These are phyloP conservation scores for Echinops telfairi DNA, from an alignment of 2,113 vertebrate genomes.

Conservation along the genomic window DNA sequence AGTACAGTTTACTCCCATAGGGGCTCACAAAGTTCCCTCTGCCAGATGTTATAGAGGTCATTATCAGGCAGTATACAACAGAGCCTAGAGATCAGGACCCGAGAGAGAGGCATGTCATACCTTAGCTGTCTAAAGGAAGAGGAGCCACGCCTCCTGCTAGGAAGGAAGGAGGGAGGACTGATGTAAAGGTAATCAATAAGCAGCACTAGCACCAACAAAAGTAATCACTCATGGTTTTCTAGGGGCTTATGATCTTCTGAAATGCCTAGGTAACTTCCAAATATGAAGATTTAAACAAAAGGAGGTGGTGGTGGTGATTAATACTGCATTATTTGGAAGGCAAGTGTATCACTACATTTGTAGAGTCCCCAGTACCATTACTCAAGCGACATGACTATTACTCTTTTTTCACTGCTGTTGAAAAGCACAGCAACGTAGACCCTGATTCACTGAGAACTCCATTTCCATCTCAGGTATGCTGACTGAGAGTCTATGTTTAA, in stretches of 20 bases:
- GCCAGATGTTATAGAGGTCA: constrained; percentile 20
- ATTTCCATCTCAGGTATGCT: no score
- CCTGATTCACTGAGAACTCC: background rate
- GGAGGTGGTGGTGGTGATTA: no score
- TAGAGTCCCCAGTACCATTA: background rate
- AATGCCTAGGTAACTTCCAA: background rate
- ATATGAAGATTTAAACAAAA: no score
- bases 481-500: no score
- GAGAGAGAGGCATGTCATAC: background rate
- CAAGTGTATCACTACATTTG: no score
- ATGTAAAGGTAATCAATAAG: constrained; percentile 5
- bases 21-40: constrained; percentile 43
- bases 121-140: constrained; percentile 8
- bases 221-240: background rate
- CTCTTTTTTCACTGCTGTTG: background rate
- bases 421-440: background rate
- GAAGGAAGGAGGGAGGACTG: background rate
- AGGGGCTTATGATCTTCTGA: background rate
- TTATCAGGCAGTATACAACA: constrained; percentile 43
- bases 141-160: background rate
- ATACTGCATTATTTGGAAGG: no score
- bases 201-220: constrained; percentile 15
- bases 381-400: background rate
- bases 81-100: constrained; percentile 26
- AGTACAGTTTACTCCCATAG: constrained; percentile 38